Conservation (phyloP, 2,888 invertebrate genomes). For the Salticus scenicus region DNA sequence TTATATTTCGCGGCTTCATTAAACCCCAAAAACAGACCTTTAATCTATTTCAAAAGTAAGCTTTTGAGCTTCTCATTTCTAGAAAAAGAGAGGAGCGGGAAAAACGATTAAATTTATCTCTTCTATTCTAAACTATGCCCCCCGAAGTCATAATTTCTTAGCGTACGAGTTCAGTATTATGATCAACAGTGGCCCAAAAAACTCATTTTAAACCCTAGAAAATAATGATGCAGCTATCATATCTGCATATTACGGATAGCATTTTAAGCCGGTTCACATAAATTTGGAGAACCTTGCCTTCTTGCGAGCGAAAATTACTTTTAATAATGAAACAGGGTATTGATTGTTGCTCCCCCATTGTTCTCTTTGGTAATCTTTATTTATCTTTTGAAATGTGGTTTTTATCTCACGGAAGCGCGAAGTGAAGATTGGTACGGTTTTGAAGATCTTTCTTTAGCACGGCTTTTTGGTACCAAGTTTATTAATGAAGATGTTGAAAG, state of each 20-base stretch:
- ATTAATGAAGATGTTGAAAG: not conserved
- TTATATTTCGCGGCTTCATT: not conserved
- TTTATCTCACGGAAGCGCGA: not conserved
- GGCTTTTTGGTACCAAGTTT: not conserved
- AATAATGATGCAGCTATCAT: slow-evolving; percentile 9
- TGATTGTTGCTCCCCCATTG: not conserved
- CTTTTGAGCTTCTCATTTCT: not conserved
- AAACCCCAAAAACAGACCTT: not conserved
- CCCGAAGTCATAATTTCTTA: not conserved
- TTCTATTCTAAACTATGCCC: not conserved
- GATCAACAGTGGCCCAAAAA: slow-evolving; percentile 7
- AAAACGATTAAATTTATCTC: slow-evolving; percentile 1
- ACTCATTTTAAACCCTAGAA: not conserved
- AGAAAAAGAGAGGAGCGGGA: not conserved
- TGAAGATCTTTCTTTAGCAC: not conserved
- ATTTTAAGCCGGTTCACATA: not conserved
- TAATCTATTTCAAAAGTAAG: slow-evolving; percentile 5
- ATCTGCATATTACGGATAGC: not conserved
- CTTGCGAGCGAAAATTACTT: not conserved
- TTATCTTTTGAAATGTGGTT: not conserved
- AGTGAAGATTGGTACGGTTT: not conserved
- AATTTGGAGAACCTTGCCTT: slow-evolving; percentile 6
- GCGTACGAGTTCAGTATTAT: not conserved
- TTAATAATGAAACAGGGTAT: slow-evolving; percentile 15
- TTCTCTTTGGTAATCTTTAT: slow-evolving; percentile 4